phyloP scores from a whole-genome alignment of 2,888 invertebrate genomes.

The Blastobasis lacticolella region DNA sequence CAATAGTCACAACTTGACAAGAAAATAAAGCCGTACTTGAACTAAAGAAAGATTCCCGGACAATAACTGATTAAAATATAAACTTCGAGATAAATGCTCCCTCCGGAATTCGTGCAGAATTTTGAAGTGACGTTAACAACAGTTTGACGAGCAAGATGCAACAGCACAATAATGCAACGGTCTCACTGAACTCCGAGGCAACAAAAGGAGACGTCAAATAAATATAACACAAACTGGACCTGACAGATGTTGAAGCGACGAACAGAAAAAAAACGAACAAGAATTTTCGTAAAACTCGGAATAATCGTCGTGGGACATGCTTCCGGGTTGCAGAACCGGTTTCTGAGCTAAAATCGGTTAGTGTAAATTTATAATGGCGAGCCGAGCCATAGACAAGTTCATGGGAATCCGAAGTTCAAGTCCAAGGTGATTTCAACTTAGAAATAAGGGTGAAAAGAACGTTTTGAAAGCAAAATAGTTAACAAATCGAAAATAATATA shows the following conservation, averaged over 20 bases:
- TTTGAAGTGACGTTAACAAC: constrained; percentile 8
- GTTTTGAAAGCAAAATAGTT: no score
- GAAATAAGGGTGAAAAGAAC: no score
- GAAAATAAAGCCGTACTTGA: no score
- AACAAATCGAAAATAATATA: no score
- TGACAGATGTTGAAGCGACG: constrained; percentile 36
- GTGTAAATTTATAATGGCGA: constrained; percentile 10
- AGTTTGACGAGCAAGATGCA: constrained; percentile 18
- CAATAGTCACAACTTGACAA: no score
- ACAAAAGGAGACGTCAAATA: constrained; percentile 34
- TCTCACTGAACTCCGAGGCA: constrained; percentile 11
- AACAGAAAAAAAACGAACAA: not conserved
- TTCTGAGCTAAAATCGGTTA: constrained; percentile 19
- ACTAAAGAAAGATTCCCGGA: no score
- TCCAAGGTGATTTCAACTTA: no score
- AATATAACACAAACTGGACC: constrained; percentile 27
- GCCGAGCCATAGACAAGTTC: constrained; percentile 21
- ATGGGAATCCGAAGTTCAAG: constrained; percentile 16
- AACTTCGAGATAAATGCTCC: no score
- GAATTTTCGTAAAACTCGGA: constrained; percentile 46
- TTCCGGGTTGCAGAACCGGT: constrained; percentile 61
- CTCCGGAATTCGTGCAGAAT: not conserved
- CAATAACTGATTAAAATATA: no score
- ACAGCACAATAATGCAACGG: constrained; percentile 27
- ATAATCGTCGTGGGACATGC: constrained; percentile 46